phyloP scores from a whole-genome alignment of 2,888 invertebrate species.

The Rambutsinella grinnellia region DNA sequence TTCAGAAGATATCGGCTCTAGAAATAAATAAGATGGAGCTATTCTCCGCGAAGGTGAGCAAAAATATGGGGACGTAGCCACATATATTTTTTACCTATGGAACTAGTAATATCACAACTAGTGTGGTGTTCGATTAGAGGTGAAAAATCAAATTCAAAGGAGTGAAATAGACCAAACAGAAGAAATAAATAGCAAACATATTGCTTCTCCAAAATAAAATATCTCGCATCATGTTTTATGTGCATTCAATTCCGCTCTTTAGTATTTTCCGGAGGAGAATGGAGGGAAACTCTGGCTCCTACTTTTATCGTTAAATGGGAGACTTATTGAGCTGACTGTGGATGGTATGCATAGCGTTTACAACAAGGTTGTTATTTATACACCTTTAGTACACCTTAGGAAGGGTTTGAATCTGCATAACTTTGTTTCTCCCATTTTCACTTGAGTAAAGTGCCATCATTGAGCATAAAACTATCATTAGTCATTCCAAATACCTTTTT shows the following conservation, averaged over 20 bases:
- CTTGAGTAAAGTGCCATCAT: neutral
- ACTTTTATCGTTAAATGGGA: no score
- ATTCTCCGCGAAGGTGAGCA: neutral
- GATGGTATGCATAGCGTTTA: no score
- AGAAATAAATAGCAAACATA: constrained; percentile 36
- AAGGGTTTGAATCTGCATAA: no score
- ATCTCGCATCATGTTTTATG: constrained; percentile 19
- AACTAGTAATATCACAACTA: no score
- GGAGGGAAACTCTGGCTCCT: no score
- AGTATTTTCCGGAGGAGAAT: no score
- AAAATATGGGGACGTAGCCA: neutral
- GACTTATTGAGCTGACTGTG: neutral
- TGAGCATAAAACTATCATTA: constrained; percentile 11
- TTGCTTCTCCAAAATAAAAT: constrained; percentile 15
- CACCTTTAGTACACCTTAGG: no score
- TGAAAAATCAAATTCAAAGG: constrained; percentile 45
- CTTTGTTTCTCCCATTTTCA: constrained; percentile 9
- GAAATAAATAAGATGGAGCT: neutral
- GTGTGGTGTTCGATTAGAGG: constrained; percentile 28
- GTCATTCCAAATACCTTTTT: constrained; percentile 1
- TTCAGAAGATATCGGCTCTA: neutral
- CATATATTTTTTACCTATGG: no score
- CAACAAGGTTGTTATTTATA: no score
- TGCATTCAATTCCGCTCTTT: constrained; percentile 12
- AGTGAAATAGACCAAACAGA: constrained; percentile 35